Evolutionary conservation across 2,113 vertebrate genomes (phyloP).

Genomic region (Saimiri boliviensis): DNA sequence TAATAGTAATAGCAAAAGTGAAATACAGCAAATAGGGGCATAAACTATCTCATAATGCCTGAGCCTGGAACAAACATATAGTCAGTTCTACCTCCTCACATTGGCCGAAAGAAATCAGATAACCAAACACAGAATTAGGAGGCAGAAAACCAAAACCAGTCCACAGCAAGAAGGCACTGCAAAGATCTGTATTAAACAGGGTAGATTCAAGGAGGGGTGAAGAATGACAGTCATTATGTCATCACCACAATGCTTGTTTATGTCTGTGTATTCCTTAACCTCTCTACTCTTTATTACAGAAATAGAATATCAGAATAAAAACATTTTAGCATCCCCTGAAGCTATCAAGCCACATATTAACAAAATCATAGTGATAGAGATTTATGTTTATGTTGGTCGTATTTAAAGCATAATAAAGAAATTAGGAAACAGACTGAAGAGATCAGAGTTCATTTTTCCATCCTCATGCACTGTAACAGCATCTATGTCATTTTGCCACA

Average conservation of each 20-base stretch:
- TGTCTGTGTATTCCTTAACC: background rate
- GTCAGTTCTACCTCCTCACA: background rate
- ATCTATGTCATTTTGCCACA: background rate
- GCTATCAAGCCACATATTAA: background rate
- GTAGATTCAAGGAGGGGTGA: background rate
- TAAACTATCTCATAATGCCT: background rate
- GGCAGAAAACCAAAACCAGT: background rate
- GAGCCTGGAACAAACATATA: background rate
- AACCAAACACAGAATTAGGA: background rate
- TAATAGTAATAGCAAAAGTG: background rate
- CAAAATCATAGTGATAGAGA: background rate
- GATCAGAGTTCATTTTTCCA: background rate
- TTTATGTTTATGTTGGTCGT: background rate
- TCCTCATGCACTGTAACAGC: background rate
- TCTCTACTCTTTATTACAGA: background rate
- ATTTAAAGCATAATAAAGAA: background rate
- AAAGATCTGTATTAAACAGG: background rate
- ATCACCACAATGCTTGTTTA: background rate
- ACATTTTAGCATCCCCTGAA: background rate
- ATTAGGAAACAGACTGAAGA: background rate
- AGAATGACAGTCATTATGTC: background rate
- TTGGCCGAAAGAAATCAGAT: background rate
- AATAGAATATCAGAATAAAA: background rate
- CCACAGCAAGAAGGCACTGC: rapidly evolving
- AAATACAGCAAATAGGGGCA: background rate